Evolutionary conservation across 2,797 vertebrate species (phyloP).

Genomic region (Stomatorhinus walkeri): DNA sequence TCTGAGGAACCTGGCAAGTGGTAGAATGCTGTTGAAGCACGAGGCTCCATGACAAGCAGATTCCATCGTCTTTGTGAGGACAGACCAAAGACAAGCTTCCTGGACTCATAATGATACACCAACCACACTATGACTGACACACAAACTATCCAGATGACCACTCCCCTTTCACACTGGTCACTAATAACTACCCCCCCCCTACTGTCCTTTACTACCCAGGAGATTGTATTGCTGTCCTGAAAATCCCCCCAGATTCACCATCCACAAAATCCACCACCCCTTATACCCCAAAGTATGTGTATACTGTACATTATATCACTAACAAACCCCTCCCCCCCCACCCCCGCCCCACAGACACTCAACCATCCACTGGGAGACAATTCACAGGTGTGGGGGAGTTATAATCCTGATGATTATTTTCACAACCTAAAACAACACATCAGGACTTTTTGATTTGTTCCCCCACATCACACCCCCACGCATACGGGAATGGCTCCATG

Average conservation of each 20-base stretch:
- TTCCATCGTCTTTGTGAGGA: background rate
- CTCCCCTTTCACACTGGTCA: background rate
- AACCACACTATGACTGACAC: background rate
- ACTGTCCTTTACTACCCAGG: background rate
- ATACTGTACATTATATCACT: background rate
- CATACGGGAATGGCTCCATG: constrained; percentile 12
- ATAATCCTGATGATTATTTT: background rate
- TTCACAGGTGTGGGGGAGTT: background rate
- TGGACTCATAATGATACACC: background rate
- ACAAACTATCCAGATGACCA: background rate
- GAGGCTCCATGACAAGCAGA: background rate
- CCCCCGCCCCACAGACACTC: background rate
- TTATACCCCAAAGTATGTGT: background rate
- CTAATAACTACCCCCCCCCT: background rate
- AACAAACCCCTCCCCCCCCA: background rate
- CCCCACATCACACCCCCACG: background rate
- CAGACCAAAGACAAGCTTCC: background rate
- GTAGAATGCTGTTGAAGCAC: background rate
- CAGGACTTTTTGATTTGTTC: background rate
- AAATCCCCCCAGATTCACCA: background rate
- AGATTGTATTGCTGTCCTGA: background rate
- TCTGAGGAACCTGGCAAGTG: background rate
- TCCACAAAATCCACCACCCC: background rate
- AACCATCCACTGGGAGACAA: background rate
- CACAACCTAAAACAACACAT: background rate